Percentiles rank a stretch among this genome's conserved stretches.
phyloP scores from a whole-genome alignment of 2,888 invertebrate genomes.

The Drosophila parthenogenetica region DNA sequence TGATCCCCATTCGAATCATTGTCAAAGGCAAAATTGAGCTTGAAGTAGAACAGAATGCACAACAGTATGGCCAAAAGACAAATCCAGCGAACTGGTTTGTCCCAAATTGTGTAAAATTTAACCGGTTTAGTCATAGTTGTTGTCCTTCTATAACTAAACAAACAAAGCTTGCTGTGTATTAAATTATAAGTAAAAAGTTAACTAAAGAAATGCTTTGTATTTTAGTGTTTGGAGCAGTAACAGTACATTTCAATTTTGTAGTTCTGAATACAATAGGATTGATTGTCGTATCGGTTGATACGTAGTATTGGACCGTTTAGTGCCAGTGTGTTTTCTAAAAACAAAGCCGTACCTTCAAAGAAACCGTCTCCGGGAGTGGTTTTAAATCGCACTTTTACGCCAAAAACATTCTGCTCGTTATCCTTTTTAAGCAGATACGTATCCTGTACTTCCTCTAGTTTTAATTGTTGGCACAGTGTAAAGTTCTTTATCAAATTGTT shows the following conservation, averaged over 20 bases:
- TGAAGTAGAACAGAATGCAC: conserved; percentile 17
- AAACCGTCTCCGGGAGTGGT: conserved; percentile 48
- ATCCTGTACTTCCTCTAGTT: conserved; percentile 13
- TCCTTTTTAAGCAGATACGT: conserved; percentile 21
- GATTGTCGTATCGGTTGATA: neutral
- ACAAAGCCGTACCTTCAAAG: conserved; percentile 44
- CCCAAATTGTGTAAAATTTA: neutral
- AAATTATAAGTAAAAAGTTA: no score
- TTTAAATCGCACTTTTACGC: conserved; percentile 32
- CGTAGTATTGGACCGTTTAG: conserved; percentile 49
- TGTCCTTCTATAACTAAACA: neutral
- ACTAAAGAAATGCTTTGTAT: neutral
- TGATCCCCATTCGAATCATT: neutral
- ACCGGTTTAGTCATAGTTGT: neutral
- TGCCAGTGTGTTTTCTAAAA: neutral
- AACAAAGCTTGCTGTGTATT: neutral
- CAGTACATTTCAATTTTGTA: conserved; percentile 8
- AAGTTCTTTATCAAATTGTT: conserved; percentile 12
- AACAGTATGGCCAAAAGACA: conserved; percentile 6
- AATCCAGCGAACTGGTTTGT: neutral
- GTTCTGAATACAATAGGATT: neutral
- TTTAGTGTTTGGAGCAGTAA: neutral
- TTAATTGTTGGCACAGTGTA: conserved; percentile 17
- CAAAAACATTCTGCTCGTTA: neutral
- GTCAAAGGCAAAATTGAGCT: neutral